Evolutionary conservation across 2,113 vertebrate species (phyloP).

Genomic region (Saimiri boliviensis): DNA sequence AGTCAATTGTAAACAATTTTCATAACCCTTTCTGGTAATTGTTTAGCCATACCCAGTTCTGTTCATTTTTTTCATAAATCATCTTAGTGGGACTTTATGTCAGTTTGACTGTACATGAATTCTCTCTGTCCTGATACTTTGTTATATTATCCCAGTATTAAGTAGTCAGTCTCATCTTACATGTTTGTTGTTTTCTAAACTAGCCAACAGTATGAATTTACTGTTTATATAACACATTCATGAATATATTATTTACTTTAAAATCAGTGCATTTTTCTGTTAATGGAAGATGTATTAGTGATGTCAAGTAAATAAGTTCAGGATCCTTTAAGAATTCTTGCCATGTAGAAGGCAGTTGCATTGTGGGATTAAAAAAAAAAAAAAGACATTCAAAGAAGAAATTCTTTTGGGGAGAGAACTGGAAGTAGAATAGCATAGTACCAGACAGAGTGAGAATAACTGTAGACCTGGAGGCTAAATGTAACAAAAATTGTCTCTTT

Average conservation of each 20-base stretch:
- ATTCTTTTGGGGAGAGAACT: background rate
- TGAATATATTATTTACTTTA: constrained; percentile 40
- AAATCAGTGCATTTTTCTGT: constrained; percentile 30
- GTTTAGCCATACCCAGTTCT: background rate
- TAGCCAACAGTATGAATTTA: constrained; percentile 30
- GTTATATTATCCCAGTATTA: constrained; percentile 6
- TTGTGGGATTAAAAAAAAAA: background rate
- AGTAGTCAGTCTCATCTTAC: constrained; percentile 18
- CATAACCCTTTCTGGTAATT: background rate
- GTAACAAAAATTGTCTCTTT: constrained; percentile 19
- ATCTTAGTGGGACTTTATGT: background rate
- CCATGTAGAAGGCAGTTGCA: background rate
- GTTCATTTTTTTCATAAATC: constrained; percentile 2
- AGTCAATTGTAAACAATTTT: constrained; percentile 6
- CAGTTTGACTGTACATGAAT: constrained; percentile 37
- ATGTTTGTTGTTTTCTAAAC: constrained; percentile 42
- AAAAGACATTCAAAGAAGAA: background rate
- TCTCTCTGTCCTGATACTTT: background rate
- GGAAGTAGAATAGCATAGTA: constrained; percentile 14
- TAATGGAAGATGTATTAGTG: constrained; percentile 10
- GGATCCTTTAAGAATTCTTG: constrained; percentile 37
- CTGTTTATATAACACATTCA: background rate
- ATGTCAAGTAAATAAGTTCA: background rate
- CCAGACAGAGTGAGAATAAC: background rate
- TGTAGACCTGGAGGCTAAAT: background rate